Percentiles rank a stretch among this genome's conserved stretches.
Conservation (phyloP, 2,113 vertebrate genomes). For the Pluvialis apricaria region DNA sequence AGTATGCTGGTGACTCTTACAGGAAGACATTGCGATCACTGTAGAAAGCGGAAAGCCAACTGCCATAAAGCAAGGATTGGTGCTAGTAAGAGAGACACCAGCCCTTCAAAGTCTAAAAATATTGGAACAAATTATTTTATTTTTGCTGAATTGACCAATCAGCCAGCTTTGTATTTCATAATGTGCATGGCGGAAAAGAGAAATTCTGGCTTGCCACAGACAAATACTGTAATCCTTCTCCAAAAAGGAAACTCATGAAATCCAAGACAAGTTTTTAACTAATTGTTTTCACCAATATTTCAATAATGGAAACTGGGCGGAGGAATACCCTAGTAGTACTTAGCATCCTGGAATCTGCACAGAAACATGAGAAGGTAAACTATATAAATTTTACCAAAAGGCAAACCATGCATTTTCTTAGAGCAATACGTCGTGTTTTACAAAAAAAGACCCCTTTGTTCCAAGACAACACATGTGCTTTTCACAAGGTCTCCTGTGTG, state of each 20-base stretch:
- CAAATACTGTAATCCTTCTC: background rate
- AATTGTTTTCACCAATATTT: background rate
- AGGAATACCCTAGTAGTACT: background rate
- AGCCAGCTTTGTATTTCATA: background rate
- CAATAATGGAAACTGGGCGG: background rate
- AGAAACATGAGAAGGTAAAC: background rate
- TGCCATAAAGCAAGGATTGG: background rate
- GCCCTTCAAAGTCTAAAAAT: background rate
- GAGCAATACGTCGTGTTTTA: background rate
- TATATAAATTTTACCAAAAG: background rate
- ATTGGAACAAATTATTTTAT: background rate
- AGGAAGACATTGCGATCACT: background rate
- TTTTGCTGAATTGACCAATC: conserved; percentile 6
- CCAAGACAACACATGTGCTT: background rate
- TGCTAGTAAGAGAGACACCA: background rate
- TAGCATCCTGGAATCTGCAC: background rate
- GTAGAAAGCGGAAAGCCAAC: background rate
- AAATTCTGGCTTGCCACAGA: background rate
- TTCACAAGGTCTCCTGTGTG: background rate
- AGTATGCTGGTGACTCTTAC: background rate
- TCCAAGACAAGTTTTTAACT: background rate
- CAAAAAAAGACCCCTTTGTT: background rate
- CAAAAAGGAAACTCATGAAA: background rate
- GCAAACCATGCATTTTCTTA: background rate
- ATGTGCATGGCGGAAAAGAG: background rate